These are phyloP conservation scores for Litocranius walleri DNA, from an alignment of 2,113 vertebrate genomes.

Conservation along the genomic window DNA sequence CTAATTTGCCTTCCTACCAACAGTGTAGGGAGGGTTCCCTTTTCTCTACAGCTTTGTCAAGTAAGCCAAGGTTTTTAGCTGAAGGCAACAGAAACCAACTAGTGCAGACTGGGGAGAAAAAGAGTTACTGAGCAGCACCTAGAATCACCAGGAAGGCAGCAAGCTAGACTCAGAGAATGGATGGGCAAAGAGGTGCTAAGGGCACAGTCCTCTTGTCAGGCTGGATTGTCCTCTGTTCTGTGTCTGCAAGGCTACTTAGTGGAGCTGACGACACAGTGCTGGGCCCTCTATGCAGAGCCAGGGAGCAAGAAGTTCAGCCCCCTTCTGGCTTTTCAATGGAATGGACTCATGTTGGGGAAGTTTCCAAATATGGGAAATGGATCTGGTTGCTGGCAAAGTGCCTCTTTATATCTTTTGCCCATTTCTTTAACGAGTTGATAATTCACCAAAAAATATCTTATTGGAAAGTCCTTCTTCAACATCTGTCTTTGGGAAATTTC, in stretches of 20 bases:
- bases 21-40: background rate
- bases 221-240: background rate
- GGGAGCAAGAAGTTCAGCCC: background rate
- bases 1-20: background rate
- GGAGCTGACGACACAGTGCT: background rate
- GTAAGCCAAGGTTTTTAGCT: background rate
- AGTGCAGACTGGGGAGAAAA: background rate
- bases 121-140: background rate
- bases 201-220: accelerated
- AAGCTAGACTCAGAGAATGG: background rate
- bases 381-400: background rate
- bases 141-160: background rate
- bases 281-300: background rate
- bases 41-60: background rate
- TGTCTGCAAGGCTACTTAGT: background rate
- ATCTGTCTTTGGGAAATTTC: slow-evolving; percentile 8
- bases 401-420: background rate
- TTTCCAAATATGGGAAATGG: background rate
- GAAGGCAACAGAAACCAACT: background rate
- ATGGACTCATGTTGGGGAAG: background rate
- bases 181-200: background rate
- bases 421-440: background rate
- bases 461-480: background rate
- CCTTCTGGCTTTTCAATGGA: background rate
- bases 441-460: background rate